A percentile compares a stretch with the other conserved stretches of the same genome.
Conservation (phyloP, 2,888 invertebrate genomes). For the Ganaspis brasiliensis region DNA sequence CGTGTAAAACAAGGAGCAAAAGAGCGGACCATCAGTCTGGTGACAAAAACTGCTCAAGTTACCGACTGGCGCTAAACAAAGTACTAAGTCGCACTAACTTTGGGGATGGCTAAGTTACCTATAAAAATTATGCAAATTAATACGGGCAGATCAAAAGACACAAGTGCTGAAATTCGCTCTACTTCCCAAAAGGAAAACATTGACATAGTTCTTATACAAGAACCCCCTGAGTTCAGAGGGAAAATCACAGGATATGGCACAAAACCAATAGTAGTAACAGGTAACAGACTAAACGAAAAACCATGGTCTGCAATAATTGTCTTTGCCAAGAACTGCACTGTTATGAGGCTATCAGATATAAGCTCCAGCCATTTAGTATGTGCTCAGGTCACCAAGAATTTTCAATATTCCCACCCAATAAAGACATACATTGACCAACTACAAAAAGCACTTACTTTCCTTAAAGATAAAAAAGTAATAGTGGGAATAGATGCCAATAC, state of each 20-base stretch:
- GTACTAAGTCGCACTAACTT: too few relatives aligned
- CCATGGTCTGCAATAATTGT: constrained; percentile 24
- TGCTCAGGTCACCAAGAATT: neutral
- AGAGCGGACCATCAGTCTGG: too few relatives aligned
- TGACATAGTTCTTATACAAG: neutral
- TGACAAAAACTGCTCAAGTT: too few relatives aligned
- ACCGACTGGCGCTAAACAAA: too few relatives aligned
- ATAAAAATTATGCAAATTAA: too few relatives aligned
- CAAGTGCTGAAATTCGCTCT: too few relatives aligned
- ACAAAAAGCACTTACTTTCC: neutral
- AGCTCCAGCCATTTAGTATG: constrained; percentile 31
- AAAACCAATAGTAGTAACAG: neutral
- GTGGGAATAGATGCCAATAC: constrained; percentile 45
- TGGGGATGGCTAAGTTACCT: too few relatives aligned
- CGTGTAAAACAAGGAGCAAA: too few relatives aligned
- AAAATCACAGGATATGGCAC: neutral
- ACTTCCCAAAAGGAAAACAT: neutral
- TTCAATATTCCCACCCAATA: constrained; percentile 16
- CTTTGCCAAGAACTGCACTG: neutral
- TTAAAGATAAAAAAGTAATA: constrained; percentile 44
- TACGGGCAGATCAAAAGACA: too few relatives aligned
- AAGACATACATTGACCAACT: constrained; percentile 10
- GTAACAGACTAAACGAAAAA: too few relatives aligned
- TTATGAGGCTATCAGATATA: constrained; percentile 18
- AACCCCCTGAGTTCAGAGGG: neutral